A percentile compares a stretch with the other conserved stretches of the same genome.
Evolutionary conservation across 2,113 vertebrate genomes (phyloP).

Genomic region (Epinephelus cyanopodus): DNA sequence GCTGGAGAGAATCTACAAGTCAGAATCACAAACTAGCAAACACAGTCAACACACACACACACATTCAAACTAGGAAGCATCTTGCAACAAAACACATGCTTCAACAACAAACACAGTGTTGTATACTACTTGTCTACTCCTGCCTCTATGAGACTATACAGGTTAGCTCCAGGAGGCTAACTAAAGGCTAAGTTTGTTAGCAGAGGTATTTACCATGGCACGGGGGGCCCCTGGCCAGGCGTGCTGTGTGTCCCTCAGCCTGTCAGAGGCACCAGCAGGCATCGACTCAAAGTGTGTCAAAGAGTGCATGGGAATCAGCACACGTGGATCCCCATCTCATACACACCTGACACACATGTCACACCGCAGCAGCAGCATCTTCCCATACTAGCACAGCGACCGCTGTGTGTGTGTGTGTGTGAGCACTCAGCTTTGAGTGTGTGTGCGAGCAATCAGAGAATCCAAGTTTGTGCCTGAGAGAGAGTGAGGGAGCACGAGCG

Average conservation of each 20-base stretch:
- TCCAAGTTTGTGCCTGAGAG: constrained; percentile 37
- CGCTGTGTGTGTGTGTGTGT: constrained; percentile 27
- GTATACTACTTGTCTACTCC: background rate
- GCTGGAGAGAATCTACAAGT: background rate
- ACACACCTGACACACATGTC: constrained; percentile 63
- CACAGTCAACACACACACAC: constrained; percentile 7
- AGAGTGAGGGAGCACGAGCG: constrained; percentile 35
- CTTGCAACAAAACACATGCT: constrained; percentile 12
- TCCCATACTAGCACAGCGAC: constrained; percentile 39
- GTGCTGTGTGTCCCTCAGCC: constrained; percentile 64
- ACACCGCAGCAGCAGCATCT: constrained; percentile 43
- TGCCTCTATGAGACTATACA: background rate
- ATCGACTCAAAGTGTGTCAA: constrained; percentile 60
- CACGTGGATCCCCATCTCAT: constrained; percentile 53
- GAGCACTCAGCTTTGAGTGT: constrained; percentile 7
- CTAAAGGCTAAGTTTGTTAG: constrained; percentile 21
- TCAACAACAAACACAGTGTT: background rate
- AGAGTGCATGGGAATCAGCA: constrained; percentile 52
- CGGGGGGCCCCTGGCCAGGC: constrained; percentile 67
- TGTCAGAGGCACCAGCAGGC: constrained; percentile 60
- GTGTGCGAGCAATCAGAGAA: constrained; percentile 26
- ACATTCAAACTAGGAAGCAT: background rate
- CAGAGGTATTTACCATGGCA: constrained; percentile 80
- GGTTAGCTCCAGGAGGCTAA: constrained; percentile 34
- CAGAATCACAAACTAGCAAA: background rate